Evolutionary conservation across 2,113 vertebrate genomes (phyloP).

Genomic region (Martes martes): DNA sequence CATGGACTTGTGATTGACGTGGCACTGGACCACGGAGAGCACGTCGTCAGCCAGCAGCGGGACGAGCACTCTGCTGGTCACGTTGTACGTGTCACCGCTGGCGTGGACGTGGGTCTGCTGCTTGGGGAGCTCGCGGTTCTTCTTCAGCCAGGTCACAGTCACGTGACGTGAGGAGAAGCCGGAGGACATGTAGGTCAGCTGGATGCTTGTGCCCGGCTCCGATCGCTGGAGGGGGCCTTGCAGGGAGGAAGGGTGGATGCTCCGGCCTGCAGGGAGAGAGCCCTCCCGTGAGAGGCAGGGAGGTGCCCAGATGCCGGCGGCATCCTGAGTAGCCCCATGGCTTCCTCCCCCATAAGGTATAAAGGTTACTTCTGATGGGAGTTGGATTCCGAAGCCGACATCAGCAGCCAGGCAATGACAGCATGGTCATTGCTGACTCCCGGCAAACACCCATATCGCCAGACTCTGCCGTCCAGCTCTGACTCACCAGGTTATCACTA

Average conservation of each 20-base stretch:
- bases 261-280: neutral
- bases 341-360: neutral
- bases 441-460: neutral
- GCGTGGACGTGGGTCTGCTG: neutral
- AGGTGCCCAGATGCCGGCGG: neutral
- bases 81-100: neutral
- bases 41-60: neutral
- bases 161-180: neutral
- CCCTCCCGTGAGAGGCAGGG: accelerated
- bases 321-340: neutral
- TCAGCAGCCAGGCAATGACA: neutral
- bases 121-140: neutral
- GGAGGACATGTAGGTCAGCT: neutral
- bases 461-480: neutral
- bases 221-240: neutral
- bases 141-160: constrained; percentile 29
- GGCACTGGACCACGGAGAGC: neutral
- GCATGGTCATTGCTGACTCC: no score
- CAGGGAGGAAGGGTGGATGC: neutral
- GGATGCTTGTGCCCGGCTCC: neutral
- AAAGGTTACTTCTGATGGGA: neutral
- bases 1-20: accelerated
- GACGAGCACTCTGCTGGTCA: neutral
- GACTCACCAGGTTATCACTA: neutral
- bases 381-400: neutral